Percentiles rank a stretch among this genome's conserved stretches.
These are phyloP conservation scores for Motacilla alba DNA, from an alignment of 2,113 vertebrate genomes.

Conservation along the genomic window DNA sequence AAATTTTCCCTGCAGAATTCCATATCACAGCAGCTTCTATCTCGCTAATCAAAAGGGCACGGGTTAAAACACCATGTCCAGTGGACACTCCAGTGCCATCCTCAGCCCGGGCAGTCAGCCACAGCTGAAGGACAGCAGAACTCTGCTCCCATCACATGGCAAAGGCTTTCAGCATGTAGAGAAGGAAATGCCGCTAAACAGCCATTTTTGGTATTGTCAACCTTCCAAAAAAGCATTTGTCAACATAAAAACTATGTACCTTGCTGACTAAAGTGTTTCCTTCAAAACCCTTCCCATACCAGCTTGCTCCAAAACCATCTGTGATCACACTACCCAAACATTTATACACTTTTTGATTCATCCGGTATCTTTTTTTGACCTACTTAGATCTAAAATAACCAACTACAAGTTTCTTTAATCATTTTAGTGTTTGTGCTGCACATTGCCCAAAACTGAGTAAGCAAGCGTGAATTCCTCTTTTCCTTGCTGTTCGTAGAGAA, in stretches of 20 bases:
- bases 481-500: neutral
- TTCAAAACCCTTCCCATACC: neutral
- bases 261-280: neutral
- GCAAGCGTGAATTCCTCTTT: neutral
- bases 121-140: neutral
- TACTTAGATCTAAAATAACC: neutral
- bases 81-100: fast-evolving
- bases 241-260: fast-evolving
- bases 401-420: neutral
- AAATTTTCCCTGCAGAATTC: neutral
- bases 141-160: fast-evolving
- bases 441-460: neutral
- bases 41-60: fast-evolving
- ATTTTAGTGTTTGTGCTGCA: neutral
- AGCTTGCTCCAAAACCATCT: neutral
- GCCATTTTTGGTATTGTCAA: neutral
- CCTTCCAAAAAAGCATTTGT: neutral
- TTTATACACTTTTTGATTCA: neutral
- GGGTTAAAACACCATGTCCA: fast-evolving
- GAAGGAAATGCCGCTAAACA: neutral
- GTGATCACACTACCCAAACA: neutral
- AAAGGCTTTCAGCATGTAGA: neutral
- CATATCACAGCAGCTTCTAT: neutral
- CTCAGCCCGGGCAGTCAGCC: neutral
- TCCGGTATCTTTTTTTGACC: neutral